Evolutionary conservation across 2,113 vertebrate species (phyloP).

Genomic region (Bos javanicus): DNA sequence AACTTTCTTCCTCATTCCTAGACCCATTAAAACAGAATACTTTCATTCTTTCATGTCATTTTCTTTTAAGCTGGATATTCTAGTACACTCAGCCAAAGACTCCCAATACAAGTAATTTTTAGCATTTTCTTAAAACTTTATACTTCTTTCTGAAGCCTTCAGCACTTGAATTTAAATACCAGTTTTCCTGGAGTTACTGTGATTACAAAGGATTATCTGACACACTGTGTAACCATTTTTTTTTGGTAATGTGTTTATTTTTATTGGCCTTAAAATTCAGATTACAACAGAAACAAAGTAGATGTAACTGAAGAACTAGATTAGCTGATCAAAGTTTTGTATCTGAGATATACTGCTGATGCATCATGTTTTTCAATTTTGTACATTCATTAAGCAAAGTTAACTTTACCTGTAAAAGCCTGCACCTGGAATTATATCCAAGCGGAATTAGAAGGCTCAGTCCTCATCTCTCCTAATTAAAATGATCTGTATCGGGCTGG

Average conservation of each 20-base stretch:
- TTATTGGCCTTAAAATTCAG: background rate
- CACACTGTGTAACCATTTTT: background rate
- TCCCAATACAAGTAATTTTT: background rate
- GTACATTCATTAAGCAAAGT: background rate
- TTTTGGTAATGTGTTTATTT: background rate
- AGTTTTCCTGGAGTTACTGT: background rate
- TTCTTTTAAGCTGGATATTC: background rate
- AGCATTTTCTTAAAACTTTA: background rate
- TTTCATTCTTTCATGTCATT: background rate
- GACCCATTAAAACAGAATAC: background rate
- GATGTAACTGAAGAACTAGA: constrained; percentile 62
- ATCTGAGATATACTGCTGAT: background rate
- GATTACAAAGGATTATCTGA: background rate
- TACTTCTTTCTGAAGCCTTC: background rate
- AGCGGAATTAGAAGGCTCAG: background rate
- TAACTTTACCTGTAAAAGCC: background rate
- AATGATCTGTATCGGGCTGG: background rate
- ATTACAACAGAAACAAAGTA: constrained; percentile 71
- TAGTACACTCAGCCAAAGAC: background rate
- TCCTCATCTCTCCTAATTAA: background rate
- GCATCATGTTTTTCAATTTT: background rate
- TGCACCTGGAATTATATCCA: no score
- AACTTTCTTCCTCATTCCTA: background rate
- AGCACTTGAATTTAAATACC: background rate
- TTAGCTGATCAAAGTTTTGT: constrained; percentile 64